Base-by-base conservation (phyloP, 1,140 invertebrate genomes). In the Polypedilum vanderplanki region DNA sequence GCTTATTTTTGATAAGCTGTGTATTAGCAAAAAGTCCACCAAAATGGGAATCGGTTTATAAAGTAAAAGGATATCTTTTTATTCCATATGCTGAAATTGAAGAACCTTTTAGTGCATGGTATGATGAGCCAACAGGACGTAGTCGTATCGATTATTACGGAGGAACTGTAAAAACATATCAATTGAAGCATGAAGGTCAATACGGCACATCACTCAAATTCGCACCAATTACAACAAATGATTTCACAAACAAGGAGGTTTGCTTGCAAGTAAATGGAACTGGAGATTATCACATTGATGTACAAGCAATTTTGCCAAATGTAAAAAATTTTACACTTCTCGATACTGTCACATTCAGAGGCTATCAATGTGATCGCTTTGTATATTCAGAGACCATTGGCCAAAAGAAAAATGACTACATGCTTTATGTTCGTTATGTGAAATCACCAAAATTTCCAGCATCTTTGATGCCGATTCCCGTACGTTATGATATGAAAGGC, bases 61-160 rank as follows among this genome's bases (percentile, higher is more conserved):
- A 88, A 7, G 88, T 90, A 0, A 90, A 89, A 80, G 93, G 93
- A 64, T 85, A 89, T 8, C 81, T 95, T 46, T 89, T 87, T 77
- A 92, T 98, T 76, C 96, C 96, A 0, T 98, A 97, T 87, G 95
- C 96, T 10, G 96, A 98, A 85, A 90, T 98, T 67, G 84, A 85
- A 12, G 92, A 94, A 82, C 94, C 95, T 4, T 96, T 98, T 81
- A 90, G 88, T 79, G 94, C 93, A 17, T 98, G 92, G 89, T 96
- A 83, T 76, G 94, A 98, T 85, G 85, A 83, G 4, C 84, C 86
- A 12, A 87, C 87, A 76, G 89, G 88, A 75, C 86, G 85, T 73
- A 96, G 94, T 74, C 87, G 96, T 75, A 95, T 98, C 77, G 96
- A 98, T 84, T 98, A 97, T 80, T 98, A 98, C 85, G 93, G 93